phyloP scores from a whole-genome alignment of 1,140 invertebrate genomes.

The Panagrolaimus sp. region DNA sequence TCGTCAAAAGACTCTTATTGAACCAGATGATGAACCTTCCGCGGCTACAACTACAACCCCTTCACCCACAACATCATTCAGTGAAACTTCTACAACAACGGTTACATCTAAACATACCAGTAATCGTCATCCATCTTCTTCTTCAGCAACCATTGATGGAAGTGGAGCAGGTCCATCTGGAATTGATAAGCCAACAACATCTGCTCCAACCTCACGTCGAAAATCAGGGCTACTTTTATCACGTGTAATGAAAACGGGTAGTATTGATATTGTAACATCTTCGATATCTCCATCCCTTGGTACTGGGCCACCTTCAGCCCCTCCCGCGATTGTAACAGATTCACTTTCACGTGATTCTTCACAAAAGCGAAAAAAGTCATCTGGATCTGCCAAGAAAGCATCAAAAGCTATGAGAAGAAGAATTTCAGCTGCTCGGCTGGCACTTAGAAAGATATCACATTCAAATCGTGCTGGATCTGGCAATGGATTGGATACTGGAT shows the following conservation, averaged over 20 bases:
- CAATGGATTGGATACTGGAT: conserved; percentile 3
- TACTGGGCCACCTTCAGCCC: neutral
- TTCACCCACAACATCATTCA: conserved; percentile 3
- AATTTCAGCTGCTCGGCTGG: conserved; percentile 41
- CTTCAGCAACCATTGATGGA: neutral
- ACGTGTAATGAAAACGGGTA: neutral
- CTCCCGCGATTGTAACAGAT: neutral
- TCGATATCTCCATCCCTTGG: conserved; percentile 14
- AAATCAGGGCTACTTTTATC: neutral
- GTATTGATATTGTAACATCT: conserved; percentile 7
- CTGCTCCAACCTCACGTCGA: neutral
- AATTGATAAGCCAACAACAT: neutral
- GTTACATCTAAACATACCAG: neutral
- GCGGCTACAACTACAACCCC: neutral
- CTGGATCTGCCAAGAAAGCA: neutral
- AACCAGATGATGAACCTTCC: neutral
- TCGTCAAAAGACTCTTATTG: neutral
- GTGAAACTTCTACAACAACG: neutral
- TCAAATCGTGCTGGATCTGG: conserved; percentile 11
- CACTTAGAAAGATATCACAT: conserved; percentile 40
- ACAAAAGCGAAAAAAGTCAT: neutral
- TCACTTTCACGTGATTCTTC: neutral
- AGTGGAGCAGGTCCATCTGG: no score
- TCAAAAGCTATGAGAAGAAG: conserved; percentile 32
- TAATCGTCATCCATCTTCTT: neutral